Conservation (phyloP, 1,140 invertebrate species). For the Diploscapter pachys region DNA sequence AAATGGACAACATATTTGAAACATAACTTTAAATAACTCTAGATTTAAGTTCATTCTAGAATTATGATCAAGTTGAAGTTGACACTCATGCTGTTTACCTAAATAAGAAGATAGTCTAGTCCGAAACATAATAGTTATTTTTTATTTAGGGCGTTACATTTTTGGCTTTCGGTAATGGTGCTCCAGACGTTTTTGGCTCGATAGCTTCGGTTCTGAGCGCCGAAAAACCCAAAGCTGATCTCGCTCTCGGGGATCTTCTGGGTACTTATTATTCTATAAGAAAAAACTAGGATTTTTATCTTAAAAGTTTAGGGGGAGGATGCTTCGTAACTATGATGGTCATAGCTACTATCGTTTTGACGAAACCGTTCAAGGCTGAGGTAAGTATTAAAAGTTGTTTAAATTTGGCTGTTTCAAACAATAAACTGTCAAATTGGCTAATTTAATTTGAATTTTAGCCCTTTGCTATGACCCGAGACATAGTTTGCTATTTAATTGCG, state of each 20-base stretch:
- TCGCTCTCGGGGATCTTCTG: conserved; percentile 67
- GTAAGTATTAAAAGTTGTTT: conserved; percentile 41
- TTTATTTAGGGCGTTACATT: conserved; percentile 69
- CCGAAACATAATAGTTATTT: too few species aligned
- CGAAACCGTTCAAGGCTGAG: conserved; percentile 65
- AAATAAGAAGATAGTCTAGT: too few species aligned
- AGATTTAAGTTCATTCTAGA: background rate
- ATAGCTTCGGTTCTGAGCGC: conserved; percentile 63
- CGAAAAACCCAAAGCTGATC: conserved; percentile 63
- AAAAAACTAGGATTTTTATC: background rate
- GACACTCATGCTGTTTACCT: too few species aligned
- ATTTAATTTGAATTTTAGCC: background rate
- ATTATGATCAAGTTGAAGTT: background rate
- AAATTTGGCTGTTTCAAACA: background rate
- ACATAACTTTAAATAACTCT: background rate
- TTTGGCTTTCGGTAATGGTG: conserved; percentile 75
- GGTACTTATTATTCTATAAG: conserved; percentile 51
- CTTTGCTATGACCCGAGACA: conserved; percentile 65
- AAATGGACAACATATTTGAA: background rate
- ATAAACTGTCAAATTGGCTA: too few species aligned
- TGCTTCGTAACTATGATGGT: conserved; percentile 72
- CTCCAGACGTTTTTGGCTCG: conserved; percentile 73
- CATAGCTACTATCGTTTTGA: conserved; percentile 67
- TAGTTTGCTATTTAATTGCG: conserved; percentile 69
- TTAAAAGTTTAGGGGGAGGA: conserved; percentile 61